A percentile compares a stretch with the other conserved stretches of the same genome.
phyloP scores from a whole-genome alignment of 2,888 invertebrate species.

The Osmoderma eremita region DNA sequence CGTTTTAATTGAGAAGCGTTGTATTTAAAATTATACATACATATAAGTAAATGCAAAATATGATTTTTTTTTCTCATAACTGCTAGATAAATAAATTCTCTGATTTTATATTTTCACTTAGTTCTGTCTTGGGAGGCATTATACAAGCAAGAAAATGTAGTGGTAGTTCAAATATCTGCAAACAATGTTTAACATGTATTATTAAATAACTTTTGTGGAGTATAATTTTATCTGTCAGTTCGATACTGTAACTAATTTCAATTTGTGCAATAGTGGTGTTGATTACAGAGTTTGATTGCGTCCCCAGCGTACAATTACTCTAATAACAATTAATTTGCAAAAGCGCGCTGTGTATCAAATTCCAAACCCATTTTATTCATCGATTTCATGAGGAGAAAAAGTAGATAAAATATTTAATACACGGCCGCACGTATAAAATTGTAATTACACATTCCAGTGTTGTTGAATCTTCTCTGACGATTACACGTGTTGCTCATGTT shows the following conservation, averaged over 20 bases:
- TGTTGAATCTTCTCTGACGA: conserved; percentile 27
- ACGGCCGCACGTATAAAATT: conserved; percentile 39
- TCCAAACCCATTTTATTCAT: conserved; percentile 2
- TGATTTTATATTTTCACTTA: too few species aligned
- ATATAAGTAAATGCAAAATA: too few species aligned
- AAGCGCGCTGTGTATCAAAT: conserved; percentile 22
- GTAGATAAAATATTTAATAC: conserved; percentile 36
- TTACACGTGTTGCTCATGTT: conserved; percentile 33
- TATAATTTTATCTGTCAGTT: neutral
- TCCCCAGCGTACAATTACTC: conserved; percentile 8
- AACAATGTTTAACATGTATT: too few species aligned
- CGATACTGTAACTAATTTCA: conserved; percentile 20
- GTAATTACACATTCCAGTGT: conserved; percentile 39
- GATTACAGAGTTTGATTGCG: conserved; percentile 27
- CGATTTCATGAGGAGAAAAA: conserved; percentile 15
- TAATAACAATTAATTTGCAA: conserved; percentile 37
- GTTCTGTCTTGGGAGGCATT: too few species aligned
- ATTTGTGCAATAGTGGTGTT: conserved; percentile 15
- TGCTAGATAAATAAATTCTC: too few species aligned
- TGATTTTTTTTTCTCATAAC: too few species aligned
- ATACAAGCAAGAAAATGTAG: too few species aligned
- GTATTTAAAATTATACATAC: too few species aligned
- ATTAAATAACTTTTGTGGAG: too few species aligned
- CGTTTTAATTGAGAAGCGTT: too few species aligned
- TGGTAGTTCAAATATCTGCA: too few species aligned